These are phyloP conservation scores for Chirona hameri DNA, from an alignment of 2,888 invertebrate species.

Conservation along the genomic window DNA sequence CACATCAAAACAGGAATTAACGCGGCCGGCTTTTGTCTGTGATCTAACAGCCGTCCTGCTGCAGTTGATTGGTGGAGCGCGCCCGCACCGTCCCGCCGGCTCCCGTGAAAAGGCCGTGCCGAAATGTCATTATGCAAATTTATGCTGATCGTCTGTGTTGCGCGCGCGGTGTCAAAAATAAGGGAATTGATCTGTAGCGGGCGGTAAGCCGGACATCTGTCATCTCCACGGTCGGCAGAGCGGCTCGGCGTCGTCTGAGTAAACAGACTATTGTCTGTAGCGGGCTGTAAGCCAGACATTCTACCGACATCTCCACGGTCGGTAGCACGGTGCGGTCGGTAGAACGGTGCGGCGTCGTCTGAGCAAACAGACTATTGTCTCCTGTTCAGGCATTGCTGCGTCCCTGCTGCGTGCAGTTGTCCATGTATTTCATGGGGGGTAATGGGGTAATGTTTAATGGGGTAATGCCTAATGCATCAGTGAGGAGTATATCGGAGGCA, in stretches of 20 bases:
- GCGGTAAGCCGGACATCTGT: background rate
- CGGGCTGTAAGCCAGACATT: background rate
- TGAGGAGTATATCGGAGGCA: no score
- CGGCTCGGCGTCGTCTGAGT: no score
- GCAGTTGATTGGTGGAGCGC: background rate
- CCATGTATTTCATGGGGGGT: background rate
- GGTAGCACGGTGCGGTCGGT: no score
- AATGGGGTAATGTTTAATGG: no score
- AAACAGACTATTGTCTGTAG: background rate
- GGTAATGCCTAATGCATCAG: no score
- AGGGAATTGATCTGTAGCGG: background rate
- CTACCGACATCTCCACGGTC: background rate
- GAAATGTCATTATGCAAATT: background rate
- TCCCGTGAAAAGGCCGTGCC: background rate
- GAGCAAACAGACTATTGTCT: no score
- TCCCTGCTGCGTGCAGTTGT: background rate
- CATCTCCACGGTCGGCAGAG: background rate
- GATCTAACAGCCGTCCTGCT: background rate
- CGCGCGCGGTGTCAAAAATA: background rate
- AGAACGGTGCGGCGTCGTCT: no score
- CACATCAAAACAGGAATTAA: conserved; percentile 27
- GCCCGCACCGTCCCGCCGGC: background rate
- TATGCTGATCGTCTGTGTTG: background rate
- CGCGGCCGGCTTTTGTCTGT: background rate
- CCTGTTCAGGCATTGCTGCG: no score